Evolutionary conservation across 2,888 invertebrate species (phyloP).

Genomic region (Epirrita christyi): DNA sequence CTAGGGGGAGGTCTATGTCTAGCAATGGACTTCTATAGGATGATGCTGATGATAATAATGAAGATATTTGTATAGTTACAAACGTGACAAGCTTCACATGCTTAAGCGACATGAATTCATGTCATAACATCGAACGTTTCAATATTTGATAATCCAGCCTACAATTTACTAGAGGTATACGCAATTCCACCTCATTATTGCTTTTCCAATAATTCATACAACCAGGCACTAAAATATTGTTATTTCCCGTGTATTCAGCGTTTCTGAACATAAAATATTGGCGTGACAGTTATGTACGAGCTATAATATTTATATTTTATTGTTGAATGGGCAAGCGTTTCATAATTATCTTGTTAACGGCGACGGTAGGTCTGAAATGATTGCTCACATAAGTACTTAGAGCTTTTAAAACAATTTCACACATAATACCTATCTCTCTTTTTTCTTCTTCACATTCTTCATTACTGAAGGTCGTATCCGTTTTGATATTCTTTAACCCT

Average conservation of each 20-base stretch:
- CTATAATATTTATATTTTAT: conserved; percentile 25
- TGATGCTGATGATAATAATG: no score
- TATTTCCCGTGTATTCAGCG: conserved; percentile 24
- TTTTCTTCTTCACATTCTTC: no score
- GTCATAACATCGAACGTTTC: neutral
- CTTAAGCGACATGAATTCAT: no score
- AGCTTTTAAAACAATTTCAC: no score
- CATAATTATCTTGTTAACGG: conserved; percentile 10
- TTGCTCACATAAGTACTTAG: no score
- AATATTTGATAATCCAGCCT: neutral
- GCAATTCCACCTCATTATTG: conserved; percentile 10
- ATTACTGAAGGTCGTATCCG: no score
- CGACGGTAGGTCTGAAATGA: conserved; percentile 3
- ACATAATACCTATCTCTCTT: no score
- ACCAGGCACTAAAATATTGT: conserved; percentile 22
- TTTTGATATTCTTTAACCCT: no score
- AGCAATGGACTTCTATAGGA: no score
- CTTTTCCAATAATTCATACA: conserved; percentile 22
- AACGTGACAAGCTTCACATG: no score
- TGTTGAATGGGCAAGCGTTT: conserved; percentile 23
- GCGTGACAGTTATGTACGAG: conserved; percentile 24
- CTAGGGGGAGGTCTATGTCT: no score
- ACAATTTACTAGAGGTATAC: neutral
- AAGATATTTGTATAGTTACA: no score
- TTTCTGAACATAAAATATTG: conserved; percentile 24